Conservation (phyloP, 2,888 invertebrate species). For the Junonia oenone region DNA sequence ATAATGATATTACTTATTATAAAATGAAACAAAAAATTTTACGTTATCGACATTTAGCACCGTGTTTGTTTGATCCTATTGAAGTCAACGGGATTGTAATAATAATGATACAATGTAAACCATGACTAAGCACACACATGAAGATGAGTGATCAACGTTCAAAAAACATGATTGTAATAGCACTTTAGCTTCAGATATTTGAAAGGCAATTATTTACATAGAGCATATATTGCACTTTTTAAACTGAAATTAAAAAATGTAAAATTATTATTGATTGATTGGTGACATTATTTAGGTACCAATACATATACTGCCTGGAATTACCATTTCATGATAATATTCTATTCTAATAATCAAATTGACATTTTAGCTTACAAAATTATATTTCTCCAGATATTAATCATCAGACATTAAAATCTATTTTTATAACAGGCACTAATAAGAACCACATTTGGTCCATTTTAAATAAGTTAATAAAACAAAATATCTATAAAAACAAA, state of each 20-base stretch:
- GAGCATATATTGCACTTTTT: constrained; percentile 22
- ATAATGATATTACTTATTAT: neutral
- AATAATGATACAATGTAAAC: constrained; percentile 27
- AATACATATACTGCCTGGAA: constrained; percentile 5
- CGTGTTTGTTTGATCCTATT: constrained; percentile 39
- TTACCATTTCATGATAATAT: constrained; percentile 5
- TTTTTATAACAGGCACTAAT: constrained; percentile 36
- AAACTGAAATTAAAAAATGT: constrained; percentile 3
- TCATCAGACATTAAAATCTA: constrained; percentile 23
- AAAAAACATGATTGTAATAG: constrained; percentile 21
- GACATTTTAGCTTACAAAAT: constrained; percentile 28
- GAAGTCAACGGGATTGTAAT: constrained; percentile 30
- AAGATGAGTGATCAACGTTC: constrained; percentile 25
- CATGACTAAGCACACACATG: constrained; percentile 37
- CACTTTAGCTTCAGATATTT: constrained; percentile 13
- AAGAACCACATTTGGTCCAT: constrained; percentile 58
- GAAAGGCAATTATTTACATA: constrained; percentile 22
- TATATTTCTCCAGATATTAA: constrained; percentile 17
- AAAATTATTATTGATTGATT: neutral
- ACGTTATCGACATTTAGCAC: constrained; percentile 25
- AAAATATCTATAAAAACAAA: constrained; percentile 48
- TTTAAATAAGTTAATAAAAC: constrained; percentile 63
- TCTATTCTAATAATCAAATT: constrained; percentile 27
- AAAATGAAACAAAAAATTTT: constrained; percentile 5
- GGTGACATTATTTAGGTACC: neutral